Percentiles rank a stretch among this genome's conserved stretches.
Evolutionary conservation across 2,888 invertebrate genomes (phyloP).

Genomic region (Orthonychiurus folsomi): DNA sequence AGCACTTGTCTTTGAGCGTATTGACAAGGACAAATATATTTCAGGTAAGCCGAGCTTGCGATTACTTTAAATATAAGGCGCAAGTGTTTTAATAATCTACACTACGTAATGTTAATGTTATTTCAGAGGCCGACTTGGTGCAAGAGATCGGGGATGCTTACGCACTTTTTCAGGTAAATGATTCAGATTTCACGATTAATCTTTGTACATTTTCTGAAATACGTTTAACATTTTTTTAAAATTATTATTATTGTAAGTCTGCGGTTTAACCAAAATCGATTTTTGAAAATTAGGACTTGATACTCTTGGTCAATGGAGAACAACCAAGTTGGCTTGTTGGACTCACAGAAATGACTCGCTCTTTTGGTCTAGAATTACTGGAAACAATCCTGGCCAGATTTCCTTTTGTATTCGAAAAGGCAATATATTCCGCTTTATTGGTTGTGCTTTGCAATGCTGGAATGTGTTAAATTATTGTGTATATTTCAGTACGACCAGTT

Average conservation of each 20-base stretch:
- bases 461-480: background rate
- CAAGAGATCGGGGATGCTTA: slow-evolving; percentile 90
- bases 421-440: slow-evolving; percentile 43
- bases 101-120: slow-evolving; percentile 18
- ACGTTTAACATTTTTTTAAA: background rate
- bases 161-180: slow-evolving; percentile 81
- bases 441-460: background rate
- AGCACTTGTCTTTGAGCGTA: slow-evolving; percentile 80
- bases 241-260: slow-evolving; percentile 5
- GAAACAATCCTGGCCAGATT: slow-evolving; percentile 86
- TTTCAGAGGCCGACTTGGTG: slow-evolving; percentile 48
- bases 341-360: slow-evolving; percentile 93
- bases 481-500: slow-evolving; percentile 78
- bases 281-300: slow-evolving; percentile 85
- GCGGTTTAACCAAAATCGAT: no score
- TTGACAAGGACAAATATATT: slow-evolving; percentile 60
- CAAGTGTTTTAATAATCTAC: background rate
- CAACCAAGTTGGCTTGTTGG: slow-evolving; percentile 91
- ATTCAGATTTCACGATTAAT: background rate
- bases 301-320: slow-evolving; percentile 92
- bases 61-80: background rate
- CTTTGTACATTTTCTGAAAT: background rate
- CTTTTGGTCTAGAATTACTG: slow-evolving; percentile 88
- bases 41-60: background rate
- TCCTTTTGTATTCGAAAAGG: slow-evolving; percentile 74